Conservation (phyloP, 2,113 vertebrate species). For the Aplodontia rufa region DNA sequence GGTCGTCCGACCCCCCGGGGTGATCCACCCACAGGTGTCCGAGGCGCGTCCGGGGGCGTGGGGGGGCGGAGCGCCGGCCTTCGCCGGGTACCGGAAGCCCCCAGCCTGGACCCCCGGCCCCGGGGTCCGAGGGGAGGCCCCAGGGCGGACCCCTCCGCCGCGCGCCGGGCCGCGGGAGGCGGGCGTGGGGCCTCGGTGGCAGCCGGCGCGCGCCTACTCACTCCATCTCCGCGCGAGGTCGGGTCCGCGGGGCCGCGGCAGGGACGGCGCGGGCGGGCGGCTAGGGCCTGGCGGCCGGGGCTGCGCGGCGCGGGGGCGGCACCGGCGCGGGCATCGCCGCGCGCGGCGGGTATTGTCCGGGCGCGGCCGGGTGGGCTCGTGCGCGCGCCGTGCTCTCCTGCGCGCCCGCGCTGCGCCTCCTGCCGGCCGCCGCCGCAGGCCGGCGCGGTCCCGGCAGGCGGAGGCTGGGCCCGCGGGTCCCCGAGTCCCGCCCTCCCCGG, state of each 20-base stretch:
- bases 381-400: constrained; percentile 64
- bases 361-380: constrained; percentile 80
- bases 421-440: constrained; percentile 61
- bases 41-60: not conserved
- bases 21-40: constrained; percentile 45
- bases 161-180: not conserved
- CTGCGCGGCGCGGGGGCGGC: constrained; percentile 72
- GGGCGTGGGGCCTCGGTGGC: not conserved
- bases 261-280: not conserved
- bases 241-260: not conserved
- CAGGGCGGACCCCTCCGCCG: not conserved
- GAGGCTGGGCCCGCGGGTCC: too few species aligned
- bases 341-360: constrained; percentile 77
- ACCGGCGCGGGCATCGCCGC: constrained; percentile 78
- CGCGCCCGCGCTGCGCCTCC: constrained; percentile 78
- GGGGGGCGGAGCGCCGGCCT: not conserved
- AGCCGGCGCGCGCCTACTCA: constrained; percentile 62
- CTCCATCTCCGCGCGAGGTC: constrained; percentile 72
- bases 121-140: not conserved
- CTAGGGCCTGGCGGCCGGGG: constrained; percentile 62
- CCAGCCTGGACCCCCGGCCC: not conserved
- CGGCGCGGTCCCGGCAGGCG: not conserved
- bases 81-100: not conserved
- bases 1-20: not conserved
- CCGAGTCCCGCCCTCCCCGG: not conserved